phyloP scores from a whole-genome alignment of 92 coral and sea anemone genomes.

The Nematostella vectensis region DNA sequence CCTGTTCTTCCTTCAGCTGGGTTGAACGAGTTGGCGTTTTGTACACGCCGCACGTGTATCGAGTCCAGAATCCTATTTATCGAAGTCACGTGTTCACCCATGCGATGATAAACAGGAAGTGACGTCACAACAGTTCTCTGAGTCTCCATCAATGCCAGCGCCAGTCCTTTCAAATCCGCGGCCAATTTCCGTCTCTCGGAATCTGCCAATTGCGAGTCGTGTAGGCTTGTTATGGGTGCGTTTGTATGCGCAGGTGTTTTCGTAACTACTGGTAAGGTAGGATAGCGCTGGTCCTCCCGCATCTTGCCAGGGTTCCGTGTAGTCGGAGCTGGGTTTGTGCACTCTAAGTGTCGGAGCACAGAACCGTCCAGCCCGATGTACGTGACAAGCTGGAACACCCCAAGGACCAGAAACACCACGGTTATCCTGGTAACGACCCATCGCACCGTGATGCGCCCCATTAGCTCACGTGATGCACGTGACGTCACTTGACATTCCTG shows the following conservation, averaged over 20 bases:
- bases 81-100: slow-evolving; percentile 39
- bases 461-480: not conserved
- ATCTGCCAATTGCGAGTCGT: slow-evolving; percentile 1
- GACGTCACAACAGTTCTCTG: slow-evolving; percentile 26
- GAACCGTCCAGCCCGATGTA: slow-evolving; percentile 42
- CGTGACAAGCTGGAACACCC: slow-evolving; percentile 53
- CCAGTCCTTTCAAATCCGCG: slow-evolving; percentile 30
- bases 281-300: not conserved
- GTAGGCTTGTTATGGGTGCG: not conserved
- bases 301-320: not conserved
- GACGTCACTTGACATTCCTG: not conserved
- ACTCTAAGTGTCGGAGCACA: not conserved
- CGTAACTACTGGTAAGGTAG: not conserved
- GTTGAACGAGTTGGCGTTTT: slow-evolving; percentile 1
- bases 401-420: slow-evolving; percentile 21
- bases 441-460: slow-evolving; percentile 46
- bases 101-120: slow-evolving; percentile 35
- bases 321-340: not conserved
- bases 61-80: slow-evolving; percentile 32
- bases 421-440: slow-evolving; percentile 56
- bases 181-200: slow-evolving; percentile 26
- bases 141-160: slow-evolving; percentile 41
- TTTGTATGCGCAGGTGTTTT: not conserved
- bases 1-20: not conserved
- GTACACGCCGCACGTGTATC: slow-evolving; percentile 24